Evolutionary conservation across 2,113 vertebrate genomes (phyloP).

Genomic region (Ochotona princeps): DNA sequence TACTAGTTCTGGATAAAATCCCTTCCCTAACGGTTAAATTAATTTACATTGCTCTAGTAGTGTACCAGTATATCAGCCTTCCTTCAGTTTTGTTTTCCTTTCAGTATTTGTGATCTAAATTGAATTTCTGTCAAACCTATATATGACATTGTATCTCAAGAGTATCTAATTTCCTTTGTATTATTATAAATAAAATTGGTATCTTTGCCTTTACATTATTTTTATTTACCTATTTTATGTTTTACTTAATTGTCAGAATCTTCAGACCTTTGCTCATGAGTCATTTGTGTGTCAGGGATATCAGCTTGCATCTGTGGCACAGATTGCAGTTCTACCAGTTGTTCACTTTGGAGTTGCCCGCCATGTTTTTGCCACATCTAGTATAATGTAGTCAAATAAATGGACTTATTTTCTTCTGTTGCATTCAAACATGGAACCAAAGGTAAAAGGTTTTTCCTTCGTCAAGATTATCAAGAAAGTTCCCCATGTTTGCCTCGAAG

Average conservation of each 20-base stretch:
- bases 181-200: constrained; percentile 15
- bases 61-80: neutral
- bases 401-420: neutral
- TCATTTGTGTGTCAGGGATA: neutral
- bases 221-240: neutral
- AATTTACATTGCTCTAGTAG: neutral
- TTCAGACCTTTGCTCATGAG: neutral
- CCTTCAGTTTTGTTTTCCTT: neutral
- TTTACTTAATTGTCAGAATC: neutral
- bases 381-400: neutral
- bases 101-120: neutral
- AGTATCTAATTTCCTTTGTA: neutral
- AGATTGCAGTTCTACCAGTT: neutral
- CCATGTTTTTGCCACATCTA: constrained; percentile 15
- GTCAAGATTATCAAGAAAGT: neutral
- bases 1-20: neutral
- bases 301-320: neutral
- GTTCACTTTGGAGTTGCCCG: neutral
- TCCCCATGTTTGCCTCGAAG: neutral
- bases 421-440: neutral
- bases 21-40: neutral
- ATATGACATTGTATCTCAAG: neutral
- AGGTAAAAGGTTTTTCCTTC: neutral
- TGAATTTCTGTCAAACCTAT: neutral
- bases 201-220: constrained; percentile 12